Evolutionary conservation across 2,113 vertebrate genomes (phyloP).

Genomic region (Apaloderma vittatum): DNA sequence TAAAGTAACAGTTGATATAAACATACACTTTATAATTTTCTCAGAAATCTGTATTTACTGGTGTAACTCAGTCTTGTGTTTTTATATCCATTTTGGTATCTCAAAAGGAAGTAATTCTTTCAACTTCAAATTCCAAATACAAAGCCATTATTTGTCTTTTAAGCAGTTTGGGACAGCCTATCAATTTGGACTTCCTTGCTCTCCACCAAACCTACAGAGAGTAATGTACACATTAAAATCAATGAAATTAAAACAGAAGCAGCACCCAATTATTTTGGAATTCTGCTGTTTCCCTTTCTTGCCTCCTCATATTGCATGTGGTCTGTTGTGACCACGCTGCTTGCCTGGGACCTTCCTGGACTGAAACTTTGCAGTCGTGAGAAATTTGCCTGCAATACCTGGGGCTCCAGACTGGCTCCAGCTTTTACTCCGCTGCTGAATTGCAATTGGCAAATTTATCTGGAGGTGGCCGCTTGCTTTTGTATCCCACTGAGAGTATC

Average conservation of each 20-base stretch:
- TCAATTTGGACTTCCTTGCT: neutral
- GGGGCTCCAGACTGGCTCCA: neutral
- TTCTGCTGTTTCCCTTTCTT: neutral
- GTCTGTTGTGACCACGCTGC: neutral
- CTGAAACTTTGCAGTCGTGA: neutral
- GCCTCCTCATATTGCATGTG: neutral
- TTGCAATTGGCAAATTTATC: neutral
- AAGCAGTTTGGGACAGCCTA: neutral
- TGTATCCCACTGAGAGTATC: neutral
- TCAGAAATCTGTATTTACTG: neutral
- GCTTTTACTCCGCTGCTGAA: neutral
- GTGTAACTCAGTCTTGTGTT: neutral
- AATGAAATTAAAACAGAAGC: neutral
- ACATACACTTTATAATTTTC: neutral
- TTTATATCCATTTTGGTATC: neutral
- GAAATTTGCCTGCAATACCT: neutral
- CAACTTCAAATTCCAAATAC: too few relatives aligned
- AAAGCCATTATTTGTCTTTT: neutral
- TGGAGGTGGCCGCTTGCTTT: neutral
- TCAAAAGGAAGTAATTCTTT: neutral
- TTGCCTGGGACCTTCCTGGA: neutral
- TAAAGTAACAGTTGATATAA: neutral
- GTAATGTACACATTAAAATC: neutral
- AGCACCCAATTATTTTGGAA: neutral
- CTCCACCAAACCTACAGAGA: neutral